Evolutionary conservation across 2,113 vertebrate genomes (phyloP), one percentile per base, ranked within the genome.

Genomic region (Gorsachius goisagi): DNA sequence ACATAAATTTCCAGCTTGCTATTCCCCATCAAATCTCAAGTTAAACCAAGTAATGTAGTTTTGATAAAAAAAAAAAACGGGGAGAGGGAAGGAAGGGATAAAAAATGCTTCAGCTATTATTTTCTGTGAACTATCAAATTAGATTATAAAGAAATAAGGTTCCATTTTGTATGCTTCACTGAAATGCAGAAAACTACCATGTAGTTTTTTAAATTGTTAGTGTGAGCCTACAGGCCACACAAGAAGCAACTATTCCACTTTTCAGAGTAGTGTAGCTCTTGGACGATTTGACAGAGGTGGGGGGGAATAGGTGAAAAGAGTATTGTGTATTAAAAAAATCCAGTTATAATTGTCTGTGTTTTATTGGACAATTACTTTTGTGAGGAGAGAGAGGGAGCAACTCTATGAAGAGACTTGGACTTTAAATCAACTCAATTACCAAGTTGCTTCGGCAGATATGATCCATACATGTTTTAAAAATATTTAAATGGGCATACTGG

Each of bases 81-180:
- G 1, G 7, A 30, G 2, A 6, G 10, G 11, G 5, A 39, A 33
- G 4, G 11, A 44, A 67, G 7, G 20, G 6, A 5, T 30, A 39
- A 89, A 95, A 93, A 93, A 52, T 16, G 4, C 17, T 47, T 56
- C 8, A 50, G 12, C 12, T 86, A 12, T 45, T 85, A 59, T 80
- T 77, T 80, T 92, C 44, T 60, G 27, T 72, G 53, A 74, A 81
- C 19, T 90, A 32, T 49, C 39, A 32, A 32, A 49, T 41, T 63
- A 89, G 58, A 76, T 87, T 56, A 44, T 21, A 35, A 73, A 83
- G n/a, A 23, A 82, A 22, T 79, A 41, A 37, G 4, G 15, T 64
- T 59, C 44, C 53, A 16, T 30, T 84, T 60, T 73, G 3, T 21
- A 30, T 53, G 8, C 33, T 73, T 76, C 37, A 60, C 12, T 21